Conservation (phyloP, 1,140 invertebrate genomes). For the Pissodes strobi region DNA sequence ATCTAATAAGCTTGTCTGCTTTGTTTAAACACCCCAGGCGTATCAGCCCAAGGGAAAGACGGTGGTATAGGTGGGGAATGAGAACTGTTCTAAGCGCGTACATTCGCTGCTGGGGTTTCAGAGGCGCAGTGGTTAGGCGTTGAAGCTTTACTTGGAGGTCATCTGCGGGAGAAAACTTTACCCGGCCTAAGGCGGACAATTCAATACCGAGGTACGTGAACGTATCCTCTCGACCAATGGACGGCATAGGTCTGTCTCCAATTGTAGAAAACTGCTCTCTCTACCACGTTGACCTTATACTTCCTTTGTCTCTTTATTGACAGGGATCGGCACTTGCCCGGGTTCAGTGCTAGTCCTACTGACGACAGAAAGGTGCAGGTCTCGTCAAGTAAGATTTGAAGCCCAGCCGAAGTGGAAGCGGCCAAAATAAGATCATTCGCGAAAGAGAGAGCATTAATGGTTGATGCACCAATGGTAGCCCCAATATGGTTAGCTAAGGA, state of each 20-base stretch:
- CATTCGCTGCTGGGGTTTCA: slow-evolving; percentile 5
- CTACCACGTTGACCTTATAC: not conserved
- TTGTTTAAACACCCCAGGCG: not conserved
- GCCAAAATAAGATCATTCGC: slow-evolving; percentile 31
- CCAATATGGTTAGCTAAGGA: slow-evolving; percentile 19
- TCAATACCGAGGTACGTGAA: not conserved
- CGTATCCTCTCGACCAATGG: not conserved
- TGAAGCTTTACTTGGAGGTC: not conserved
- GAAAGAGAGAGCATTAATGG: slow-evolving; percentile 27
- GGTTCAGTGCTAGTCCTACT: slow-evolving; percentile 3
- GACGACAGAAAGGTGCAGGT: too few relatives aligned
- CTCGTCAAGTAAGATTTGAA: slow-evolving; percentile 1
- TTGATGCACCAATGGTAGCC: not conserved
- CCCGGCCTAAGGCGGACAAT: not conserved
- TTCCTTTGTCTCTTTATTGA: not conserved
- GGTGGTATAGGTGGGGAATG: not conserved
- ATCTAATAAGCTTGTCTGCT: slow-evolving; percentile 30
- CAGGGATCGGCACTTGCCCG: too few relatives aligned
- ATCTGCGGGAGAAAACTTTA: not conserved
- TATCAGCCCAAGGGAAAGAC: not conserved
- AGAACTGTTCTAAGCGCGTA: not conserved
- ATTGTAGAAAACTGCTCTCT: not conserved
- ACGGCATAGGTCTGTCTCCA: not conserved
- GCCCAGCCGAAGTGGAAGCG: too few relatives aligned
- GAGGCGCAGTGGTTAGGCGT: too few relatives aligned